A percentile compares a stretch with the other conserved stretches of the same genome.
Conservation (phyloP, 2,888 invertebrate species). For the Bugulina stolonifera region DNA sequence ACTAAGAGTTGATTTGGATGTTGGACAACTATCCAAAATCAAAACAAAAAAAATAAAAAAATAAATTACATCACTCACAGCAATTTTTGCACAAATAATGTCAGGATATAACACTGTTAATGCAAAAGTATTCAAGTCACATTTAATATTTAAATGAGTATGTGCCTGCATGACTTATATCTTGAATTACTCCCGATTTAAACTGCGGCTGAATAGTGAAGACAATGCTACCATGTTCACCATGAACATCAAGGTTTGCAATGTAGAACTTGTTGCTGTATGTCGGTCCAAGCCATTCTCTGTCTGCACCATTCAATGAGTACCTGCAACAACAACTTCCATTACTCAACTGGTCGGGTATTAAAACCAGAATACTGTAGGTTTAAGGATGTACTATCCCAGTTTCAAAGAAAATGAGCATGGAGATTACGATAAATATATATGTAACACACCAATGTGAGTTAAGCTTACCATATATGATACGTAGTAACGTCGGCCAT, state of each 20-base stretch:
- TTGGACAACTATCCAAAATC: too few species aligned
- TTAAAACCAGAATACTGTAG: too few species aligned
- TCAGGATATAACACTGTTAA: too few species aligned
- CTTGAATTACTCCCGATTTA: slow-evolving; percentile 5
- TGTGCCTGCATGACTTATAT: slow-evolving; percentile 4
- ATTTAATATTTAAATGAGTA: slow-evolving; percentile 14
- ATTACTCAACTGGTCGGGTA: too few species aligned
- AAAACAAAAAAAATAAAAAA: neutral
- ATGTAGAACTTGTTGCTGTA: slow-evolving; percentile 24
- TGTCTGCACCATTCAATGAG: slow-evolving; percentile 2
- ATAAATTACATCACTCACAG: too few species aligned
- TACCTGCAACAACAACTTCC: slow-evolving; percentile 17
- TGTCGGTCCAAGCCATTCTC: neutral
- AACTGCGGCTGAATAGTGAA: slow-evolving; percentile 14
- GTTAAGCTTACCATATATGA: slow-evolving; percentile 22
- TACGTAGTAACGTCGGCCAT: slow-evolving; percentile 11
- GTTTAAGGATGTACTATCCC: too few species aligned
- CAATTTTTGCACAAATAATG: too few species aligned
- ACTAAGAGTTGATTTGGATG: neutral
- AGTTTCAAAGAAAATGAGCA: too few species aligned
- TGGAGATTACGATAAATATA: too few species aligned
- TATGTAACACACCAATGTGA: too few species aligned
- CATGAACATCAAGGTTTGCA: neutral
- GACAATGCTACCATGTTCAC: neutral
- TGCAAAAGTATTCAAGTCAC: neutral